Evolutionary conservation across 1,140 invertebrate species (phyloP).

Genomic region (Zeugodacus cucurbitae): DNA sequence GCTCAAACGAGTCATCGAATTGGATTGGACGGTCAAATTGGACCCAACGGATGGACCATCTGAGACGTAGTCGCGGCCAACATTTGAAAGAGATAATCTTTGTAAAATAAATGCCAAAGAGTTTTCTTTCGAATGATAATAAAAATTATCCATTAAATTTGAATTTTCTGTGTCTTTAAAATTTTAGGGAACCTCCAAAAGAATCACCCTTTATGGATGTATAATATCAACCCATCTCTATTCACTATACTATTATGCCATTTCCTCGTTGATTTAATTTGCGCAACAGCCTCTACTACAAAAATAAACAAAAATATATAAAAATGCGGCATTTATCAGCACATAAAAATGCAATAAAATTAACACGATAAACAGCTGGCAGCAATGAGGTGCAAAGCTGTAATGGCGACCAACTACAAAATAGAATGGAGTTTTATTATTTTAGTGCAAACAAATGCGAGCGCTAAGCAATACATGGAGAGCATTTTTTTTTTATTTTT

Average conservation of each 20-base stretch:
- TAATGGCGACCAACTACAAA: neutral
- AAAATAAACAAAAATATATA: neutral
- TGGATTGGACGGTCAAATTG: no score
- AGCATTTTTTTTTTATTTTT: neutral
- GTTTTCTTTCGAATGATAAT: no score
- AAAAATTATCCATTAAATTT: no score
- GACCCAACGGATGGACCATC: no score
- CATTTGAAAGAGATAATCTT: no score
- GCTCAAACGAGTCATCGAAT: slow-evolving; percentile 19
- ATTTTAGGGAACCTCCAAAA: no score
- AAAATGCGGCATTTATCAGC: neutral
- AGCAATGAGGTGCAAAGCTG: neutral
- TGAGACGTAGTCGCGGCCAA: no score
- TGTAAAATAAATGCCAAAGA: no score
- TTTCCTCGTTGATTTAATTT: neutral
- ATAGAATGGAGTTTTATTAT: neutral
- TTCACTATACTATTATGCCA: neutral
- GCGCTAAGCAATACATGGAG: neutral
- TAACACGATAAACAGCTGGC: neutral
- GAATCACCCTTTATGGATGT: no score
- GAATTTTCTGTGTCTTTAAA: no score
- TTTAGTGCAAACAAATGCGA: neutral
- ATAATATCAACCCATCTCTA: no score
- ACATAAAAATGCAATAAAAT: neutral
- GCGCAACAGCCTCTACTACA: neutral